Percentiles rank a stretch among this genome's conserved stretches.
Conservation (phyloP, 35 echinoderm and acorn worm species). For the Amphiura filiformis region DNA sequence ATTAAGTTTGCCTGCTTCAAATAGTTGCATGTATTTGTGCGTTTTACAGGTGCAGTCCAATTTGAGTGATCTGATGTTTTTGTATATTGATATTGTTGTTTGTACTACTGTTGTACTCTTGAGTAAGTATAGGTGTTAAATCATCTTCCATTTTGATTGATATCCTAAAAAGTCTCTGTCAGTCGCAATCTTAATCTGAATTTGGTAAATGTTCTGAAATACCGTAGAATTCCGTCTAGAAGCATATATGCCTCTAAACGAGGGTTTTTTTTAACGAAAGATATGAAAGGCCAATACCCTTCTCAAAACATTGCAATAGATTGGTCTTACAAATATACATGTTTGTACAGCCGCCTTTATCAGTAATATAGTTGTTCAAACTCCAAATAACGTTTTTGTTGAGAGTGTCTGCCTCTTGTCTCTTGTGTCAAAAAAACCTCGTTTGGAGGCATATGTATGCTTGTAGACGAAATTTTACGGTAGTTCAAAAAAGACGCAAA, state of each 20-base stretch:
- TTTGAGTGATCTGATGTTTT: slow-evolving; percentile 86
- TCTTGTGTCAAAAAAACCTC: too few species aligned
- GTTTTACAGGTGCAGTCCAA: slow-evolving; percentile 50
- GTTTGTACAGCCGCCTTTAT: too few species aligned
- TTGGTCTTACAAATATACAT: too few species aligned
- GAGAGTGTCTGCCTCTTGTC: too few species aligned
- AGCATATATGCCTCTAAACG: too few species aligned
- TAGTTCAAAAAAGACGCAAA: neutral
- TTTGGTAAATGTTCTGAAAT: neutral
- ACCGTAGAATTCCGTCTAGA: neutral
- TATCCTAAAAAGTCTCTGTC: neutral
- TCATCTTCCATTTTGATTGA: neutral
- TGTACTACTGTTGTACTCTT: slow-evolving; percentile 67
- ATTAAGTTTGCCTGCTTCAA: too few species aligned
- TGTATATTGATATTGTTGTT: slow-evolving; percentile 91
- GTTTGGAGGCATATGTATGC: too few species aligned
- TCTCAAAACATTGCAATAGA: too few species aligned
- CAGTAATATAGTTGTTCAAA: too few species aligned
- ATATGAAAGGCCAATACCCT: neutral
- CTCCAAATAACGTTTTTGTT: too few species aligned
- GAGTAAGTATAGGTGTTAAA: slow-evolving; percentile 47
- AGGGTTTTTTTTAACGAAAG: neutral
- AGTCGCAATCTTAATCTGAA: neutral
- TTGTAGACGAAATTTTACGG: too few species aligned
- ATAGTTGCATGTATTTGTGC: too few species aligned